Base-by-base conservation (phyloP, 2,797 vertebrate genomes). In the Takifugu ocellatus region DNA sequence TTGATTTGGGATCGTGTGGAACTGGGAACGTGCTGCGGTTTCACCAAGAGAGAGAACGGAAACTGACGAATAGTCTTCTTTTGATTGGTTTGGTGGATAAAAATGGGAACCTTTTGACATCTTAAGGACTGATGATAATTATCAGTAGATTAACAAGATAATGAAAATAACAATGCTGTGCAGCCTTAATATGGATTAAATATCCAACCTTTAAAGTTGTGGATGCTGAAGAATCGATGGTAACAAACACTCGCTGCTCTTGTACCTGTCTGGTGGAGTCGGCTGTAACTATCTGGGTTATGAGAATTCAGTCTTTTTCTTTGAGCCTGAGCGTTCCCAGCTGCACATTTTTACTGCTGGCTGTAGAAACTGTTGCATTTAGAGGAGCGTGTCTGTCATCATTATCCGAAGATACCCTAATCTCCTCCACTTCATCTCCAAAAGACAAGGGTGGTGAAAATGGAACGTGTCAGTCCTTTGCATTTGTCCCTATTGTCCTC, bases 401-500 rank as follows among this genome's bases (percentile, higher is more conserved):
- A 3, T 39, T 12, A 6, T 16, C 15, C 9, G n/a, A 44, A 16
- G 36, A 3, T 1, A 39, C 12, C 12, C 36, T 39, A 39, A 39
- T 31, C 25, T 46, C 39, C n/a, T 11, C 8, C 2, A 51, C 31
- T 49, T 49, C 31, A 25, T n/a, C 46, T 21, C 55, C 25, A 10
- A 36, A 52, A 31, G n/a, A 60, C 27, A 11, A 55, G 21, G 10
- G 49, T 16, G 15, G 15, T 25, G 49, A 52, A 65, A 21, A 15
- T 24, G 45, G 50, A 65, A 14, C 45, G 50, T 45, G 24, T 25
- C 26, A 6, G 42, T 17, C 46, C 45, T 25, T 33, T 6, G 0
- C 55, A 51, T 50, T n/a, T 44, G 17, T 48, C 68, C 52, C 73
- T 33, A 45, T 52, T 6, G 45, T 71, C 64, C 68, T 54, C 10